Percentiles rank a stretch among this genome's conserved stretches.
These are phyloP conservation scores for Delichon dasypus DNA, from an alignment of 2,797 vertebrate species.

Conservation along the genomic window DNA sequence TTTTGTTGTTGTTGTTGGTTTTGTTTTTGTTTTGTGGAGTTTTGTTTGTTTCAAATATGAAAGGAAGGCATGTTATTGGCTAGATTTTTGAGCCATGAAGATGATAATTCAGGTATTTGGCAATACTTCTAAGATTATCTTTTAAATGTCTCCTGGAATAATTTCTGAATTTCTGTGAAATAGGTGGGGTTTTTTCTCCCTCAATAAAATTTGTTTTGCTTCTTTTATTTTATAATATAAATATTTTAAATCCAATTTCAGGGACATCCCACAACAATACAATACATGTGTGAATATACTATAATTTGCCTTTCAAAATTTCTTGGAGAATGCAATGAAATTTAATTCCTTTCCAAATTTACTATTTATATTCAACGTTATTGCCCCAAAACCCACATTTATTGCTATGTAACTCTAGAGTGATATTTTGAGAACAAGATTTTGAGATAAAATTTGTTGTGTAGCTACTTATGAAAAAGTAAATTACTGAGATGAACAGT, in stretches of 20 bases:
- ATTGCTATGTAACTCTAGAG: neutral
- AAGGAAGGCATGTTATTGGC: neutral
- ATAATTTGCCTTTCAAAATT: neutral
- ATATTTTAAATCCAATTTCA: neutral
- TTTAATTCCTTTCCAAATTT: neutral
- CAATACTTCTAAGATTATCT: neutral
- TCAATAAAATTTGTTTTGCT: neutral
- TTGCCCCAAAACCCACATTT: neutral
- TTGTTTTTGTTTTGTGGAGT: neutral
- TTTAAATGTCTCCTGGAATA: neutral
- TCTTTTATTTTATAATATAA: neutral
- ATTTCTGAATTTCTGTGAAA: neutral
- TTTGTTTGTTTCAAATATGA: neutral
- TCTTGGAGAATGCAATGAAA: neutral
- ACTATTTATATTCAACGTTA: neutral
- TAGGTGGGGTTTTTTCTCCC: accelerated
- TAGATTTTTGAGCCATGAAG: neutral
- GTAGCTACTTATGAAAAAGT: neutral
- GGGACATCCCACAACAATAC: neutral
- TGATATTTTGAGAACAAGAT: neutral
- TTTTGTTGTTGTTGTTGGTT: too few species aligned
- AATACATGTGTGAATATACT: neutral
- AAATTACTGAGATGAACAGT: neutral
- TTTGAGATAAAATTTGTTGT: neutral
- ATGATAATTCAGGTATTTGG: neutral